Conservation (phyloP, 2,888 invertebrate species). For the Hyposoter dolosus region DNA sequence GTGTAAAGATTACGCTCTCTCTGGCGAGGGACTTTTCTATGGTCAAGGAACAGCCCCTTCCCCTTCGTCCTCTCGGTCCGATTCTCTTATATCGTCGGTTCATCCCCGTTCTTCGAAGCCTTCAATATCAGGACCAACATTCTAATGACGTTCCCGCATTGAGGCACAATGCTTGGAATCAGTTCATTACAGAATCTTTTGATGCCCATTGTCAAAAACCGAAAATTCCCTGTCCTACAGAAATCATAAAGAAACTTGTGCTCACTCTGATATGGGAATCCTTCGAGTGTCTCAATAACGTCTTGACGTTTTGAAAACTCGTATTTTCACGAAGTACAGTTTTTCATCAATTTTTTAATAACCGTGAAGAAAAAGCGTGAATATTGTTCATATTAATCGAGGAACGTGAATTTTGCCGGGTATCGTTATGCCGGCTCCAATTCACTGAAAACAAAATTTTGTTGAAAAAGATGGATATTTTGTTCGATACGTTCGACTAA, state of each 20-base stretch:
- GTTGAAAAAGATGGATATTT: too few relatives aligned
- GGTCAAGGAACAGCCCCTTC: conserved; percentile 4
- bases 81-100: conserved; percentile 30
- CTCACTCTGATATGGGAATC: neutral
- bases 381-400: conserved; percentile 33
- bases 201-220: neutral
- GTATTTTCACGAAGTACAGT: neutral
- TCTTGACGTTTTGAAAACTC: neutral
- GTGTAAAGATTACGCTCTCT: conserved; percentile 67
- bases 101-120: conserved; percentile 27
- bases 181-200: neutral
- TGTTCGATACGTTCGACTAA: too few relatives aligned
- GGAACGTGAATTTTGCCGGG: conserved; percentile 41
- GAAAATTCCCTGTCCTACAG: neutral
- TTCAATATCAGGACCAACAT: neutral
- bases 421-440: conserved; percentile 32
- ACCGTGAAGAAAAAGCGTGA: neutral
- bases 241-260: neutral
- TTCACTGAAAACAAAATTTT: too few relatives aligned
- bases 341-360: neutral
- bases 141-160: neutral
- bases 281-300: neutral
- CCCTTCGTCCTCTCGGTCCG: conserved; percentile 11
- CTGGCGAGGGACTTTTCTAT: conserved; percentile 41
- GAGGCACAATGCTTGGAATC: neutral